Conservation (phyloP, 2,888 invertebrate genomes). For the Nephrotoma appendiculata region DNA sequence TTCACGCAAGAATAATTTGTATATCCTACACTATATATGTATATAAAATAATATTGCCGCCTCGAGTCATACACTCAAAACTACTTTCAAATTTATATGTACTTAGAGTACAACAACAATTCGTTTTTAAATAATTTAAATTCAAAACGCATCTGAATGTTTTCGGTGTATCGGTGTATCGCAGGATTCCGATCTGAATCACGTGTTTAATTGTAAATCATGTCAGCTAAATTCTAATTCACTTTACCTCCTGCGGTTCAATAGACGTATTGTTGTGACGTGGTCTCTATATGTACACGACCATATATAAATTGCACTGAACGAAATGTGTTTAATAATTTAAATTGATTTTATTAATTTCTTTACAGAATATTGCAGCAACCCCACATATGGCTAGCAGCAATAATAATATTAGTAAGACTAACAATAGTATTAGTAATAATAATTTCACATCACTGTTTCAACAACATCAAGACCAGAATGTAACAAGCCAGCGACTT, state of each 20-base stretch:
- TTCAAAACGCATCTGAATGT: background rate
- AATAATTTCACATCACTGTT: conserved; percentile 15
- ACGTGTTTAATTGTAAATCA: background rate
- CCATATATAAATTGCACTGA: background rate
- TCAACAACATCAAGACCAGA: conserved; percentile 19
- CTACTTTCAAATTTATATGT: background rate
- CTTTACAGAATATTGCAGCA: background rate
- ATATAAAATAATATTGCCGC: background rate
- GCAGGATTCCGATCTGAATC: background rate
- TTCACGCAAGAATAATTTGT: background rate
- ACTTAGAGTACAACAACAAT: background rate
- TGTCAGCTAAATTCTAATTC: background rate
- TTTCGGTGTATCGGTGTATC: background rate
- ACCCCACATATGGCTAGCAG: background rate
- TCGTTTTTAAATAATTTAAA: background rate
- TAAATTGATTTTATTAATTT: background rate
- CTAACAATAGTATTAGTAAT: background rate
- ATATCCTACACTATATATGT: background rate
- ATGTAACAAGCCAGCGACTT: conserved; percentile 14
- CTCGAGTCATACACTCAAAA: background rate
- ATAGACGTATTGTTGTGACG: background rate
- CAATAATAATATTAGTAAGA: background rate
- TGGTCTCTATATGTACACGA: background rate
- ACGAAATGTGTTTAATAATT: background rate
- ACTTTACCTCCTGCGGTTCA: background rate